Conservation (phyloP, 2,888 invertebrate species). For the Orgyia antiqua region DNA sequence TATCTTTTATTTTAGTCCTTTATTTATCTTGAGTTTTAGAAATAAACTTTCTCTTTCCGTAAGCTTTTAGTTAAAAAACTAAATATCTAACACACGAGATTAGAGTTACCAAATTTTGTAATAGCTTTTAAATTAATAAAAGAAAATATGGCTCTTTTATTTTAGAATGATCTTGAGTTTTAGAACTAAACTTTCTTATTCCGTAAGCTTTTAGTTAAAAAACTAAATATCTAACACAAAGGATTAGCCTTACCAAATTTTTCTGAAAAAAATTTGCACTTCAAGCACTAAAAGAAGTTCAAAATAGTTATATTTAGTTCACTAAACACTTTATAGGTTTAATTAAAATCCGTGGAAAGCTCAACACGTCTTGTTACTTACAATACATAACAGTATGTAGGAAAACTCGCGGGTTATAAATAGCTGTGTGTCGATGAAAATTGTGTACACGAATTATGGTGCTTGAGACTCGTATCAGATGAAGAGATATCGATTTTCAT, state of each 20-base stretch:
- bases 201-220: no score
- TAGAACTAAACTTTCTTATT: no score
- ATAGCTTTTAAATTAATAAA: no score
- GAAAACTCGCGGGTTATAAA: conserved; percentile 43
- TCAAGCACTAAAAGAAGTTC: not conserved
- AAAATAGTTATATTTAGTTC: no score
- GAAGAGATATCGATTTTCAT: conserved; percentile 17
- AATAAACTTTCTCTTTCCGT: no score
- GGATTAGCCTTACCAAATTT: not conserved
- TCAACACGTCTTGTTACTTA: conserved; percentile 13
- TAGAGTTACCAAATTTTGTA: not conserved
- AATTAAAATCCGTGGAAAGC: conserved; percentile 5
- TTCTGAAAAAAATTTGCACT: not conserved
- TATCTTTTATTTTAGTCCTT: no score
- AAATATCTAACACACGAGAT: not conserved
- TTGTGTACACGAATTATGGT: conserved; percentile 35
- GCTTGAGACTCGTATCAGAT: conserved; percentile 2
- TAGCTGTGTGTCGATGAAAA: conserved; percentile 39
- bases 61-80: no score
- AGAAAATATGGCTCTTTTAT: no score
- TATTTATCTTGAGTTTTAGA: no score
- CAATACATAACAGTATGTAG: conserved; percentile 18
- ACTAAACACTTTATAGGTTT: conserved; percentile 2
- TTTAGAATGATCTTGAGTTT: no score
- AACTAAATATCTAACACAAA: not conserved